Conservation (phyloP, 2,797 vertebrate species). For the Callimico goeldii region DNA sequence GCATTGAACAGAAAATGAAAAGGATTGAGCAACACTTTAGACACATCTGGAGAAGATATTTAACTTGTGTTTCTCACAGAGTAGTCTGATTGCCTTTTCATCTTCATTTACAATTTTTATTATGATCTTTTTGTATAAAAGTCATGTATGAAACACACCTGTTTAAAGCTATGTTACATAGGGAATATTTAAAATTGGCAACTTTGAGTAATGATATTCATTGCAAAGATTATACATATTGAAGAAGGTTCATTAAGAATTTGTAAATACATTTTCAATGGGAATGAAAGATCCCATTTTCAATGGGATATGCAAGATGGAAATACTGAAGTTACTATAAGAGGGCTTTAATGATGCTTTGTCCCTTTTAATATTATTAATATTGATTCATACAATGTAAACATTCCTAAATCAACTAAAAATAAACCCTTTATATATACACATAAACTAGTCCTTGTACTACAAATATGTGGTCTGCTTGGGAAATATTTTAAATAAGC, state of each 20-base stretch:
- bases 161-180: constrained; percentile 13
- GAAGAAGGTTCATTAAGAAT: not conserved
- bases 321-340: not conserved
- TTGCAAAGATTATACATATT: not conserved
- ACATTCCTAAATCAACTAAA: not conserved
- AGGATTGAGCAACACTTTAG: not conserved
- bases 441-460: not conserved
- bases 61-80: constrained; percentile 62
- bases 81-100: constrained; percentile 45
- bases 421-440: not conserved
- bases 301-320: not conserved
- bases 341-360: not conserved
- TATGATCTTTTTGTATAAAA: constrained; percentile 44
- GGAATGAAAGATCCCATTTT: not conserved
- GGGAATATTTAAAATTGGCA: constrained; percentile 31
- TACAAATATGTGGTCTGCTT: not conserved
- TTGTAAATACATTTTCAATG: constrained; percentile 36
- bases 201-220: not conserved
- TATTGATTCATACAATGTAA: not conserved
- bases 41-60: constrained; percentile 56
- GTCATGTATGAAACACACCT: not conserved
- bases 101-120: constrained; percentile 51
- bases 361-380: not conserved
- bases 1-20: constrained; percentile 36
- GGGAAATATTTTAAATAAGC: not conserved